These are phyloP conservation scores for Semnornis frantzii DNA, from an alignment of 2,113 vertebrate species.

Conservation along the genomic window DNA sequence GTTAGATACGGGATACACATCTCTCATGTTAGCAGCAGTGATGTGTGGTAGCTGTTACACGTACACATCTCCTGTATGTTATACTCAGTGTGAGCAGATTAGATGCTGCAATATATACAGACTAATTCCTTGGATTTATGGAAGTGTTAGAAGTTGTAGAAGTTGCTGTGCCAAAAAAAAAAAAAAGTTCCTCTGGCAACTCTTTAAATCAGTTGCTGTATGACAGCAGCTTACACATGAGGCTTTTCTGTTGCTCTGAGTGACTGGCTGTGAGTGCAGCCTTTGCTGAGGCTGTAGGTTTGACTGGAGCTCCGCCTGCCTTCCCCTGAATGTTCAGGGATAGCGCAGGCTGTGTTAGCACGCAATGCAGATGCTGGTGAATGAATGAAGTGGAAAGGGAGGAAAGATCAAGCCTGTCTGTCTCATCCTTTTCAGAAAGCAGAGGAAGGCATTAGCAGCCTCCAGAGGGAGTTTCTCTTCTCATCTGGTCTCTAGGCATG, in stretches of 20 bases:
- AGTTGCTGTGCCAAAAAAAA: not conserved
- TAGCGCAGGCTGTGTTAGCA: not conserved
- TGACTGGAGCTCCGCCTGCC: conserved; percentile 41
- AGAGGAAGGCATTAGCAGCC: conserved; percentile 29
- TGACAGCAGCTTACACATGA: not conserved
- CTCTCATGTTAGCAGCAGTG: not conserved
- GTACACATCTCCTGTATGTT: rapidly evolving
- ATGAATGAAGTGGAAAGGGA: conserved; percentile 18
- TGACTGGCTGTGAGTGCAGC: not conserved
- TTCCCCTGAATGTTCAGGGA: not conserved
- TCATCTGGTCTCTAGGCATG: not conserved
- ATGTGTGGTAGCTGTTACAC: not conserved
- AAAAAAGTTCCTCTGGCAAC: conserved; percentile 3
- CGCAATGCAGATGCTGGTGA: conserved; percentile 38
- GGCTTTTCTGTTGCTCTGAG: not conserved
- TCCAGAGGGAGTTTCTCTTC: conserved; percentile 61
- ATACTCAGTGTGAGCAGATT: not conserved
- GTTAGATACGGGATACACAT: not conserved
- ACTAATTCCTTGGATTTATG: not conserved
- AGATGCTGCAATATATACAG: not conserved
- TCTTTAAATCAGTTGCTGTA: not conserved
- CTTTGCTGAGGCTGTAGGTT: not conserved
- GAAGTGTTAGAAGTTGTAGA: not conserved
- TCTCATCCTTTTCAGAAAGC: not conserved
- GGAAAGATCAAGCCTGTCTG: not conserved